Evolutionary conservation across 2,888 invertebrate genomes (phyloP).

Genomic region (Stenodera caucasica): DNA sequence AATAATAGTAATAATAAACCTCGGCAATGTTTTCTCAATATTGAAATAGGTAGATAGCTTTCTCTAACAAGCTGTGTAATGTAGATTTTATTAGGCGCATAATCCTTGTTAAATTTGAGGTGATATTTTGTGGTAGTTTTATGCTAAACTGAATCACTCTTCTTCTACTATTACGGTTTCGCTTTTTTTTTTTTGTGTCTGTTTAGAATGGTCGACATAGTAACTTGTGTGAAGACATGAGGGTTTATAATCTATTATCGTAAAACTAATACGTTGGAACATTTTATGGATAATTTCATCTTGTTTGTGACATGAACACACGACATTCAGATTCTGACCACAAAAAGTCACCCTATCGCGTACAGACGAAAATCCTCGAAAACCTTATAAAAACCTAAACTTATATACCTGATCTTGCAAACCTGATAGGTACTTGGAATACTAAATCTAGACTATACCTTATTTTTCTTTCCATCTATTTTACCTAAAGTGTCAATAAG

Average conservation of each 20-base stretch:
- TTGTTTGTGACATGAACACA: constrained; percentile 13
- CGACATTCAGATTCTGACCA: constrained; percentile 1
- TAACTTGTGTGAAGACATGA: constrained; percentile 18
- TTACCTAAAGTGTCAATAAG: neutral
- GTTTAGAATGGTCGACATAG: constrained; percentile 22
- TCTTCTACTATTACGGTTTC: neutral
- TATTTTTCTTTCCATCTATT: neutral
- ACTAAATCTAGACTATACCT: neutral
- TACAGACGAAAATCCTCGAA: neutral
- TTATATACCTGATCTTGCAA: neutral
- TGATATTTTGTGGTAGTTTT: constrained; percentile 31
- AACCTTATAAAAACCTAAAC: neutral
- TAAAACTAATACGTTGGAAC: constrained; percentile 31
- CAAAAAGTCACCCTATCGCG: neutral
- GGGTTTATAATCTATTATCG: constrained; percentile 34
- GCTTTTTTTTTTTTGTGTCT: neutral
- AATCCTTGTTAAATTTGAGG: constrained; percentile 49
- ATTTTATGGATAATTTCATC: constrained; percentile 29
- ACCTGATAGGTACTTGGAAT: too few relatives aligned
- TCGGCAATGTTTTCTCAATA: constrained; percentile 44
- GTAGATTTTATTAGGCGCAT: constrained; percentile 49
- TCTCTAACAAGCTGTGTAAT: constrained; percentile 49
- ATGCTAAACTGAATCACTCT: constrained; percentile 27
- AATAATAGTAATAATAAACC: constrained; percentile 36
- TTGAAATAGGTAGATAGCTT: constrained; percentile 37